Base-by-base conservation (phyloP, 2,113 vertebrate species). In the Triplophysa dalaica region DNA sequence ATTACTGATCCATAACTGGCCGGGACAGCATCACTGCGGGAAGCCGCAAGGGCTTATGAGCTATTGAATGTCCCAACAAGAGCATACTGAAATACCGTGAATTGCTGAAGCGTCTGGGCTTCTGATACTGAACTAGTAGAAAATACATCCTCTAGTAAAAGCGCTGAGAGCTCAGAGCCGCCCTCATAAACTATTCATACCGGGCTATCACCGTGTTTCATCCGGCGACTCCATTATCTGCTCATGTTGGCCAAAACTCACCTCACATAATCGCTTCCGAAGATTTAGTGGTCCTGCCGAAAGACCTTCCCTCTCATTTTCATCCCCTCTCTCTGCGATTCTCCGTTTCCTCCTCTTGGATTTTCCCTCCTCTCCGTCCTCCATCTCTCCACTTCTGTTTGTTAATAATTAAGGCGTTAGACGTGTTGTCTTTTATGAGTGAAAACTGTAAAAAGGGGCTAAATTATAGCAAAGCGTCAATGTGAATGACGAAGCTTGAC, bases 381-480 rank as follows among this genome's bases (percentile, higher is more conserved):
- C 70, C 63, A 43, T 82, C 75, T 73, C 80, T 82, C 83, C 41
- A 26, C 74, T 60, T 85, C 88, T 90, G 89, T 92, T 85, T 87
- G 87, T 84, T 86, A 80, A 84, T 89, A 92, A 89, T 88, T 80
- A 88, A 87, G 82, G 89, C 88, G 86, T 91, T 91, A 90, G 84
- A 77, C 77, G 79, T 81, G 84, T 84, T 87, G 82, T 86, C n/a
- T 72, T 85, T 90, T 82, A 75, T 21, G 75, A 87, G 82, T 64
- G 80, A 85, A 88, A 24, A 8, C 62, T 66, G 62, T 77, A 62
- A 75, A 90, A 87, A 84, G 82, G 85, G 85, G 89, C 85, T 70
- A 90, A 88, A 91, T 92, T 91, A 90, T 91, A 87, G 89, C 83
- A 74, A 82, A 91, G 86, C 85, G 89, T 88, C 86, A 90, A 88